These are phyloP conservation scores for Aurelia sp. DNA, from an alignment of 30 jellyfish, hydroid and myxozoan genomes.

Conservation along the genomic window DNA sequence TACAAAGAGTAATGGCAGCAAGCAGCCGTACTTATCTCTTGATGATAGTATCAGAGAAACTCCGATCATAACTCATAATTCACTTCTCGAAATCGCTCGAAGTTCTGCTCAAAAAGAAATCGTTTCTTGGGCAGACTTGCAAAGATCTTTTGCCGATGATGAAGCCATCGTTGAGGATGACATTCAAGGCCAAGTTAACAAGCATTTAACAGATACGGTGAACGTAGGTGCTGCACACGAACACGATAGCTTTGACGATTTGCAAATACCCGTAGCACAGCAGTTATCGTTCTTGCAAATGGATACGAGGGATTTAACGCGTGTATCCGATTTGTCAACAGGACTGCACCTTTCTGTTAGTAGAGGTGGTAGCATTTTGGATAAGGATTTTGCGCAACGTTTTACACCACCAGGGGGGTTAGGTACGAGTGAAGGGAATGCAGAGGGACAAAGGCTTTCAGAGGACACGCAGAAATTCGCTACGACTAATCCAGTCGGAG, in stretches of 20 bases:
- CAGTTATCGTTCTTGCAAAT: constrained; percentile 57
- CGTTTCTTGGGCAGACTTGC: constrained; percentile 43
- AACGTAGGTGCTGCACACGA: background rate
- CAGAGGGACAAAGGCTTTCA: background rate
- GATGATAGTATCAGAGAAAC: background rate
- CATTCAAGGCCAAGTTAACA: background rate
- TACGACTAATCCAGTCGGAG: background rate
- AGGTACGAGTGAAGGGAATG: background rate
- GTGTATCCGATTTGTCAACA: background rate
- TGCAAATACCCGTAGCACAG: constrained; percentile 52
- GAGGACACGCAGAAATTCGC: background rate
- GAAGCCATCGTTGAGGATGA: background rate
- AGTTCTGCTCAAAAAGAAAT: constrained; percentile 49
- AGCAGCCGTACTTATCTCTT: background rate
- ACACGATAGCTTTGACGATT: constrained; percentile 40
- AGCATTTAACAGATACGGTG: background rate
- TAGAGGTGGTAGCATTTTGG: background rate
- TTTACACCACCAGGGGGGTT: background rate
- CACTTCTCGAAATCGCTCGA: constrained; percentile 48
- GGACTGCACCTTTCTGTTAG: background rate
- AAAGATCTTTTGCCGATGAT: constrained; percentile 4
- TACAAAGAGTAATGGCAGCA: background rate
- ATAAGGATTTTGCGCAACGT: background rate
- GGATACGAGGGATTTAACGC: constrained; percentile 48
- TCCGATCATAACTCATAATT: background rate